Evolutionary conservation across 2,113 vertebrate genomes (phyloP).

Genomic region (Dasypus novemcinctus): DNA sequence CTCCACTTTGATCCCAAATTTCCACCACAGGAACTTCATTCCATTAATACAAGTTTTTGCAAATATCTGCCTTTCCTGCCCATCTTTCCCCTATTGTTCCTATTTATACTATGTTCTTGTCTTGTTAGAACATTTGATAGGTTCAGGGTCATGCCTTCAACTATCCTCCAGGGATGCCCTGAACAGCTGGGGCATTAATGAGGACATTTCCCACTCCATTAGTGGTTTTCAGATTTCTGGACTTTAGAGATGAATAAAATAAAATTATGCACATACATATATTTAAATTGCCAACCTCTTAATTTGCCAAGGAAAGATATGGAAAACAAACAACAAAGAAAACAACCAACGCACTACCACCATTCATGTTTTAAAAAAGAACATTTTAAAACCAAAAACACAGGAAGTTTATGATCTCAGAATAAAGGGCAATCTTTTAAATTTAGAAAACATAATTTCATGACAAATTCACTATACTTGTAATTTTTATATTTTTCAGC

Average conservation of each 20-base stretch:
- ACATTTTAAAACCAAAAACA: conserved; percentile 43
- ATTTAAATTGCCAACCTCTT: conserved; percentile 1
- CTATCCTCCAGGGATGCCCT: neutral
- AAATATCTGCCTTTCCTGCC: neutral
- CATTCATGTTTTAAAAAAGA: conserved; percentile 18
- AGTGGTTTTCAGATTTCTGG: neutral
- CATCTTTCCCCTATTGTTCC: neutral
- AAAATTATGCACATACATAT: neutral
- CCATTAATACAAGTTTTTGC: neutral
- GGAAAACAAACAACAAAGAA: neutral
- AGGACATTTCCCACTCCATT: neutral
- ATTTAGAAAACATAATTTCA: conserved; percentile 40
- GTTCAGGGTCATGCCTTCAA: neutral
- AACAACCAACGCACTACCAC: neutral
- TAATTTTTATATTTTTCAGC: conserved; percentile 52
- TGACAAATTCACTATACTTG: conserved; percentile 27
- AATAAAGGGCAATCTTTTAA: conserved; percentile 37
- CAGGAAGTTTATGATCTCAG: neutral
- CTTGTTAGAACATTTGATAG: neutral
- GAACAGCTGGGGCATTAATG: neutral
- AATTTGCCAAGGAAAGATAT: conserved; percentile 40
- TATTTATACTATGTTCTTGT: conserved; percentile 3
- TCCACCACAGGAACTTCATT: neutral
- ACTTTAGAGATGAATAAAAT: conserved; percentile 38
- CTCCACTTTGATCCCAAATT: conserved; percentile 6